A percentile compares a stretch with the other conserved stretches of the same genome.
These are phyloP conservation scores for Athetis lepigone DNA, from an alignment of 2,888 invertebrate genomes.

Conservation along the genomic window DNA sequence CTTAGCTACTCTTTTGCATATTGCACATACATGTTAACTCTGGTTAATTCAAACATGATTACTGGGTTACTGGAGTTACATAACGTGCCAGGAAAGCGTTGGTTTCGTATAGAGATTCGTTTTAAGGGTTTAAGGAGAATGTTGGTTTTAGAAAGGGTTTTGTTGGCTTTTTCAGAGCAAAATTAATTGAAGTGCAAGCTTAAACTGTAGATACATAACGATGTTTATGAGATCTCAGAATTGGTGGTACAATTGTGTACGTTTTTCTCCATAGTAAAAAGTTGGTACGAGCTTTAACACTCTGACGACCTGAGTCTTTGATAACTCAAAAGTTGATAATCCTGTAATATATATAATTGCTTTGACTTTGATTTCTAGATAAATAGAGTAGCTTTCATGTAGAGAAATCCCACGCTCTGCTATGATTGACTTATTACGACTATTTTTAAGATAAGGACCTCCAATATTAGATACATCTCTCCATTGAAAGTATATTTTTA, in stretches of 20 bases:
- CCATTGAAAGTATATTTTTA: neutral
- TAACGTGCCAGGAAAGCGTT: constrained; percentile 21
- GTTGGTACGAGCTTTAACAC: too few relatives aligned
- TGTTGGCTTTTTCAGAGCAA: constrained; percentile 11
- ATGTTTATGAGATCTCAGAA: neutral
- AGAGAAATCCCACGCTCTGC: neutral
- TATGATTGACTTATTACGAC: neutral
- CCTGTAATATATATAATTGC: too few relatives aligned
- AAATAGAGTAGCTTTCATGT: neutral
- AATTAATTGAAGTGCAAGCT: neutral
- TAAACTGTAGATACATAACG: neutral
- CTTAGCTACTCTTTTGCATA: constrained; percentile 50
- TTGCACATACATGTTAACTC: constrained; percentile 51
- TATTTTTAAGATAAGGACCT: neutral
- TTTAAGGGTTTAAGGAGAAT: too few relatives aligned
- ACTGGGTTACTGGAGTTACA: constrained; percentile 28
- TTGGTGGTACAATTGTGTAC: neutral
- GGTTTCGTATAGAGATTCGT: constrained; percentile 1
- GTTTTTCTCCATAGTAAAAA: too few relatives aligned
- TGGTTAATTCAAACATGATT: constrained; percentile 45
- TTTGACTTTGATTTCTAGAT: too few relatives aligned
- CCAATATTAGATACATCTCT: neutral
- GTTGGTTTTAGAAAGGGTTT: too few relatives aligned
- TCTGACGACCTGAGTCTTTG: neutral
- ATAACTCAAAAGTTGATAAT: neutral